These are phyloP conservation scores for Ectemnius cavifrons DNA, from an alignment of 2,888 invertebrate species.

Conservation along the genomic window DNA sequence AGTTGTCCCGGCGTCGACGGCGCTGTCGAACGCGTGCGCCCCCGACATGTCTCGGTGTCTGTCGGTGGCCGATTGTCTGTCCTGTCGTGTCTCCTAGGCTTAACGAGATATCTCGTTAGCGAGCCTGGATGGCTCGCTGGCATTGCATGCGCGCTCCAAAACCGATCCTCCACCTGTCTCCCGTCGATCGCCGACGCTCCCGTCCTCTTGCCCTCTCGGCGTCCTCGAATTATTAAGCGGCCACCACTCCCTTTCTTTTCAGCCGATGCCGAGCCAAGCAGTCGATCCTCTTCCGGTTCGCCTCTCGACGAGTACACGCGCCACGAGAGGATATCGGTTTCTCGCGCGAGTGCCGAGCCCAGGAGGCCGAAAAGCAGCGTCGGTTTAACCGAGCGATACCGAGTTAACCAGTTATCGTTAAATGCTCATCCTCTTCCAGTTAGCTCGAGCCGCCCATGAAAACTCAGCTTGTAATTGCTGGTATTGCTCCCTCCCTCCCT, in stretches of 20 bases:
- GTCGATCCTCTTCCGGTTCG: too few species aligned
- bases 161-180: conserved; percentile 17
- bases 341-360: too few species aligned
- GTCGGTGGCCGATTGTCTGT: conserved; percentile 48
- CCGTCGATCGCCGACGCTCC: neutral
- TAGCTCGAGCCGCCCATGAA: too few species aligned
- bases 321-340: too few species aligned
- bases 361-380: neutral
- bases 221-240: conserved; percentile 53
- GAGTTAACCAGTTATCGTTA: too few species aligned
- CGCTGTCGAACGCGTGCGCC: conserved; percentile 29
- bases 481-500: too few species aligned
- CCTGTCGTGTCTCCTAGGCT: conserved; percentile 29
- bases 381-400: neutral
- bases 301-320: too few species aligned
- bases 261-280: too few species aligned
- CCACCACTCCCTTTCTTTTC: neutral
- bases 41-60: conserved; percentile 43
- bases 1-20: conserved; percentile 41
- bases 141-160: conserved; percentile 30
- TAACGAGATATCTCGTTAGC: conserved; percentile 64
- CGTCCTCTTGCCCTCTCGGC: conserved; percentile 27
- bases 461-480: too few species aligned
- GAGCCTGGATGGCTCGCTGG: too few species aligned
- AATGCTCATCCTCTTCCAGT: too few species aligned